Evolutionary conservation across 1,140 invertebrate species (phyloP), one percentile per base, ranked within the genome.

Genomic region (Rhopalosiphum maidis): DNA sequence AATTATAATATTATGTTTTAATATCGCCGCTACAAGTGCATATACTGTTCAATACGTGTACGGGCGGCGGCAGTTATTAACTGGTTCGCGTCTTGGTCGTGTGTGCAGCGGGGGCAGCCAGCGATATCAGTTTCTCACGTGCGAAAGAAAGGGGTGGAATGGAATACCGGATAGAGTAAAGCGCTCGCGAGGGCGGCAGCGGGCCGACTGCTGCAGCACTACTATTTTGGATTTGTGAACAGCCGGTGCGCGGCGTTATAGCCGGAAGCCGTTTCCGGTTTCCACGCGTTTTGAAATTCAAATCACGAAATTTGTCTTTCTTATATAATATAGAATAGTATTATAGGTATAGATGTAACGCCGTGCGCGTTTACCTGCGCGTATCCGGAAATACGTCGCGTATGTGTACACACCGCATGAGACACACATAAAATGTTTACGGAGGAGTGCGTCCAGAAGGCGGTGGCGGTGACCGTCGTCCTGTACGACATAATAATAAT

Each of bases 261-360:
- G 46, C 91, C 91, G 91, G 91, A 92, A 92, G 91, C 91, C 91
- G 77, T 92, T 92, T 92, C 91, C 91, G 91, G 91, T 92, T 92
- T 92, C 77, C 91, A 85, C 91, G 91, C 77, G 91, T 92, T 92
- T 85, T 54, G 77, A 92, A 92, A 91, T 91, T 91, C 90, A 91
- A 82, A 92, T 92, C 91, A 92, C 77, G 91, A 85, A 92, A 35
- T 54, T 92, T 51, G 83, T n/a, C 54, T 85, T 92, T 85, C 77
- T 51, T 18, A 3, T n/a, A 91, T 37, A n/a, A 60, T 55, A n/a
- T n/a, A n/a, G 60, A 77, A 77, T 21, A 6, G n/a, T 77, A 30
- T 30, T 77, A 30, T 30, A 68, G 30, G 4, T 18, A 68, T 68
- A 77, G 11, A 18, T 77, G n/a, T n/a, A 77, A 77, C 41, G 9